A percentile compares a stretch with the other conserved stretches of the same genome.
Conservation (phyloP, 1,140 invertebrate species). For the Drosophila pectinifera region DNA sequence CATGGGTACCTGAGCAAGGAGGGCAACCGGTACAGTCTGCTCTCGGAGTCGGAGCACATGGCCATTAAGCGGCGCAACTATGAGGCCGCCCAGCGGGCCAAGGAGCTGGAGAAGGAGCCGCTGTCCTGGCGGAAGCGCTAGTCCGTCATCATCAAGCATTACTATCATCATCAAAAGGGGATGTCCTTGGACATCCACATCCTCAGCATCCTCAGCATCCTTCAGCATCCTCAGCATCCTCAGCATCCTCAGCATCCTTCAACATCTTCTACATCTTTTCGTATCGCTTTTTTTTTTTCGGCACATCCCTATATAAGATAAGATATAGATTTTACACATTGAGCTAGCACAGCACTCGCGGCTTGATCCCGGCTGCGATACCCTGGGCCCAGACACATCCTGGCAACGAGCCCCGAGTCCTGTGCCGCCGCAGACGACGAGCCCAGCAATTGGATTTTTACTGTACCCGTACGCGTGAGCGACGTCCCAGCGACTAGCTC, state of each 20-base stretch:
- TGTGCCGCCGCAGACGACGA: conserved; percentile 5
- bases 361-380: conserved; percentile 15
- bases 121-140: conserved; percentile 67
- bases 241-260: background rate
- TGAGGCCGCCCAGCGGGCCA: conserved; percentile 60
- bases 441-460: conserved; percentile 22
- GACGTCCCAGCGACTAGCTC: no score
- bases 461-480: conserved; percentile 8
- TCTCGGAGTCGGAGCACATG: conserved; percentile 60
- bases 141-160: no score
- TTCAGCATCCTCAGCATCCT: background rate
- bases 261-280: background rate
- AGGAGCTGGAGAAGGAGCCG: conserved; percentile 69
- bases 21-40: conserved; percentile 61
- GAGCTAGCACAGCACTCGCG: conserved; percentile 29
- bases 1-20: conserved; percentile 67
- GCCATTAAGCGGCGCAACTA: conserved; percentile 61
- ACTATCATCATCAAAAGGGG: no score
- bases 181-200: background rate
- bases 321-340: conserved; percentile 12
- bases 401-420: conserved; percentile 12
- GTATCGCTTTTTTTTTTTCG: background rate
- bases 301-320: no score
- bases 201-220: background rate
- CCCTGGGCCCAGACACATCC: background rate